Base-by-base conservation (phyloP, 2,888 invertebrate genomes). In the Criorhina ranunculi region DNA sequence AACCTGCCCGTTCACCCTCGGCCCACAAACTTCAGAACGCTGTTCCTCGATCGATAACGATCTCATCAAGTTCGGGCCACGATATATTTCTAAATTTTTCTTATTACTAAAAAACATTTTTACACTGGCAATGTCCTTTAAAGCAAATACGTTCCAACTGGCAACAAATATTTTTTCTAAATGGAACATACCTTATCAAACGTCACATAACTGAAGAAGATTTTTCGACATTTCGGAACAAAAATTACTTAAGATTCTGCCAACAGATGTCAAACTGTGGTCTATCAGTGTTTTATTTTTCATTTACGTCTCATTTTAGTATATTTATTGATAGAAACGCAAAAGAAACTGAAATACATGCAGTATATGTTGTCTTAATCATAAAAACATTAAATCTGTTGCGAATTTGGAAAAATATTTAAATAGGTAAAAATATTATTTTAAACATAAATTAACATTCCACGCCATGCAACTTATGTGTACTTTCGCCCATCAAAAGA, bases 401-500 rank as follows among this genome's bases (percentile, higher is more conserved):
- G 1, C 35, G 11, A 62, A 40, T 8, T 44, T 5, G 8, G 12
- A 37, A 4, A 35, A 3, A 46, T 15, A 29, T 55, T 9, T 37
- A 1, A 76, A 31, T 8, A 76, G 76, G 76, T 76, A 76, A 76
- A 17, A 11, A 11, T 24, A 12, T 49, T 31, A 1, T 44, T n/a
- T 35, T 0, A 33, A 62, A 53, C 8, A 35, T 17, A 24, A 37
- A 46, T 55, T 42, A 60, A 72, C 40, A 66, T 44, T 66, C 31
- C 35, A 60, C 42, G 60, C 73, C 59, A 83, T 67, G 67, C 17
- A 62, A 83, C 72, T 82, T 72, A 72, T 77, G 42, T 70, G 72
- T 82, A 79, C 51, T 79, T 73, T 83, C 69, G 69, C 62, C 83
- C 83, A 83, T 79, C 57, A 78, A 78, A 83, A 83, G 83, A 83